Conservation (phyloP, 2,888 invertebrate genomes). For the Eueremaeus valkanovi region DNA sequence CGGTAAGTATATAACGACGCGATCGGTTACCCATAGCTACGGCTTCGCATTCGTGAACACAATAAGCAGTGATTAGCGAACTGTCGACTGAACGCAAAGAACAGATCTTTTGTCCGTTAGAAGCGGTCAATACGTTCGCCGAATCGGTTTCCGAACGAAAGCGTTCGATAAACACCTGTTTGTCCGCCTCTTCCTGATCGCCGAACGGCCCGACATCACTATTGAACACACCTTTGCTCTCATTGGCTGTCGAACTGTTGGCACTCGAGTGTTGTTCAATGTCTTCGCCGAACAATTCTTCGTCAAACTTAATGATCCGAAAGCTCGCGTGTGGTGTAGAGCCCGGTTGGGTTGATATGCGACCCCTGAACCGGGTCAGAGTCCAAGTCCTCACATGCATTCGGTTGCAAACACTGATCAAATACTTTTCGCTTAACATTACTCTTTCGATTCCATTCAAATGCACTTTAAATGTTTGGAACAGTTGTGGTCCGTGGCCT, state of each 20-base stretch:
- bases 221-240: not conserved
- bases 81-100: constrained; percentile 91
- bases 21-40: constrained; percentile 85
- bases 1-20: constrained; percentile 81
- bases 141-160: constrained; percentile 21
- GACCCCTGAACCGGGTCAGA: constrained; percentile 91
- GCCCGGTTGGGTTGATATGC: constrained; percentile 98
- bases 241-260: not conserved
- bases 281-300: constrained; percentile 48
- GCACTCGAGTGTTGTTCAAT: not conserved
- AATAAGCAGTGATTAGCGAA: constrained; percentile 88
- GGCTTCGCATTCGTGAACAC: constrained; percentile 95
- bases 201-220: constrained; percentile 75
- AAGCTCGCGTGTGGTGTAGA: constrained; percentile 96
- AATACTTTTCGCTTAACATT: constrained; percentile 87
- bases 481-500: constrained; percentile 94
- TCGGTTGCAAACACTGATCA: constrained; percentile 58
- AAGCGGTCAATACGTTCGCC: constrained; percentile 39
- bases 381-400: constrained; percentile 91
- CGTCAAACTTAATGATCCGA: constrained; percentile 82
- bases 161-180: constrained; percentile 80
- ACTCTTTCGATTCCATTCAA: constrained; percentile 86
- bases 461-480: constrained; percentile 96
- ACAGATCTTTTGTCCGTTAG: constrained; percentile 66
- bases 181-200: constrained; percentile 90